These are phyloP conservation scores for Novumbra hubbsi DNA, from an alignment of 2,797 vertebrate species.

Conservation along the genomic window DNA sequence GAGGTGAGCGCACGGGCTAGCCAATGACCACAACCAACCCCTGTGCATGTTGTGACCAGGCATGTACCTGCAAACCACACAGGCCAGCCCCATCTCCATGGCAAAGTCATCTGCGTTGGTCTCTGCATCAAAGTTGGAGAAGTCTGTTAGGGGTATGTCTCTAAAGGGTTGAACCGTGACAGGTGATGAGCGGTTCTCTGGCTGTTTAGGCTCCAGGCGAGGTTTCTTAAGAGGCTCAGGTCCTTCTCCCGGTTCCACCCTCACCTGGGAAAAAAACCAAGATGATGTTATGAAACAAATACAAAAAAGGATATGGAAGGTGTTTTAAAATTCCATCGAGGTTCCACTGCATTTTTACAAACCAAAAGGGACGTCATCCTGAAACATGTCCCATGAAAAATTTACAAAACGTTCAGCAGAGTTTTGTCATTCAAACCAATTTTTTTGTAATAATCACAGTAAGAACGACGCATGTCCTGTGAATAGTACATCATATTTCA, in stretches of 20 bases:
- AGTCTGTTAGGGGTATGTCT: constrained; percentile 85
- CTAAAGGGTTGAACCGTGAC: constrained; percentile 88
- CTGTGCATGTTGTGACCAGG: no score
- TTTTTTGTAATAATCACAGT: no score
- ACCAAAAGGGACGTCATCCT: background rate
- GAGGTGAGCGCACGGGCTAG: background rate
- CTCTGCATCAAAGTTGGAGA: constrained; percentile 87
- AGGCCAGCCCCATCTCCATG: constrained; percentile 98
- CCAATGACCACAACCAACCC: background rate
- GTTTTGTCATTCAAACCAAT: no score
- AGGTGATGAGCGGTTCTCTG: constrained; percentile 86
- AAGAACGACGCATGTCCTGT: no score
- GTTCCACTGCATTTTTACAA: background rate
- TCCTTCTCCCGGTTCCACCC: constrained; percentile 80
- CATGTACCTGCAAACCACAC: constrained; percentile 91
- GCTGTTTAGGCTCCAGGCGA: constrained; percentile 80
- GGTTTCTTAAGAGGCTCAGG: constrained; percentile 88
- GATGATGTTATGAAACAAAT: background rate
- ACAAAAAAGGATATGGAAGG: background rate
- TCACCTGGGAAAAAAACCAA: constrained; percentile 68
- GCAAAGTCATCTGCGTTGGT: constrained; percentile 97
- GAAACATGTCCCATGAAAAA: background rate
- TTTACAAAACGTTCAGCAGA: background rate
- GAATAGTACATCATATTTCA: background rate
- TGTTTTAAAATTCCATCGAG: background rate